A percentile compares a stretch with the other conserved stretches of the same genome.
These are phyloP conservation scores for Engystomops pustulosus DNA, from an alignment of 2,113 vertebrate genomes.

Conservation along the genomic window DNA sequence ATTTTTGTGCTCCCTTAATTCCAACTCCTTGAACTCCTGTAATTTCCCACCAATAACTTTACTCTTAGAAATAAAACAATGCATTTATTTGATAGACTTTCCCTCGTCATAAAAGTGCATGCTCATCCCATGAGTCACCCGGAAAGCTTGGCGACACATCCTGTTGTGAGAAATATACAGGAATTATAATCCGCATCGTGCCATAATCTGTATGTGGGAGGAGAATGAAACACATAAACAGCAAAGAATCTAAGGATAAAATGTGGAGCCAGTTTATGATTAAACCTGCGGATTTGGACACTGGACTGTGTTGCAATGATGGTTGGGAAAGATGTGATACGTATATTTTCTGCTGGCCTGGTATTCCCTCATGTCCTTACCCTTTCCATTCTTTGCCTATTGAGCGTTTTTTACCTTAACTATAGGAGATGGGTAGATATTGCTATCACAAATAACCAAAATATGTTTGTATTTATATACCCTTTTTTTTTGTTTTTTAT, in stretches of 20 bases:
- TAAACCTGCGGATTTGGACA: conserved; percentile 43
- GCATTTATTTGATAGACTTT: neutral
- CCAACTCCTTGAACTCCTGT: neutral
- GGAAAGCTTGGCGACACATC: neutral
- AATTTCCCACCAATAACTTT: neutral
- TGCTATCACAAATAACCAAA: no score
- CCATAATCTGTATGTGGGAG: neutral
- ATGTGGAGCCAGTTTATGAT: conserved; percentile 31
- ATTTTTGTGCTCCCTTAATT: neutral
- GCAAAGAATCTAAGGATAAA: neutral
- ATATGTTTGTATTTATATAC: no score
- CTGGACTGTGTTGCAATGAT: conserved; percentile 47
- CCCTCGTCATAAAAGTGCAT: conserved; percentile 34
- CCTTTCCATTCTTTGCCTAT: no score
- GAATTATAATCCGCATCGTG: neutral
- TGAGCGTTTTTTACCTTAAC: no score
- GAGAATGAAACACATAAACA: neutral
- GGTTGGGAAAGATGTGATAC: neutral
- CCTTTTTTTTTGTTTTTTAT: no score
- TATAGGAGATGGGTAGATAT: no score
- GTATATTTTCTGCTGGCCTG: conserved; percentile 15
- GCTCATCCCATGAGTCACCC: conserved; percentile 9
- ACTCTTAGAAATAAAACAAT: neutral
- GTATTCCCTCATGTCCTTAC: conserved; percentile 16
- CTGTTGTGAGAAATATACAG: neutral